phyloP scores from a whole-genome alignment of 2,797 vertebrate species.

The Danio kyathit region DNA sequence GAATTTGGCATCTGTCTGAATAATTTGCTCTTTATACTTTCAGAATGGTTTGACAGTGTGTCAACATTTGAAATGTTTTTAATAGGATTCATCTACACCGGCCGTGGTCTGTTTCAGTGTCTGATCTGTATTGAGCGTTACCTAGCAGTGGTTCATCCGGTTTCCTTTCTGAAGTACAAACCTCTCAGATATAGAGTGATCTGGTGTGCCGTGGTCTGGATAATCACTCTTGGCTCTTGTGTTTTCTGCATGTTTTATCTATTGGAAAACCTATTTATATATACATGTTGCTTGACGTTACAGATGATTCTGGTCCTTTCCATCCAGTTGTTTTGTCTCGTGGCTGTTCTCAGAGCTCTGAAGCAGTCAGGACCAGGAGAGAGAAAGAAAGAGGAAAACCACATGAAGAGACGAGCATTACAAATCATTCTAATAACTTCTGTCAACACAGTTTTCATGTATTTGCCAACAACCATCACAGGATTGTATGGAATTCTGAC shows the following conservation, averaged over 20 bases:
- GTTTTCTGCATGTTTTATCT: neutral
- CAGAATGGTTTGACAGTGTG: neutral
- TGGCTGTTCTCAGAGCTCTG: constrained; percentile 3
- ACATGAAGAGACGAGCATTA: constrained; percentile 63
- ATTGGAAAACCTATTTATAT: neutral
- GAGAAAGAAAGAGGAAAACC: neutral
- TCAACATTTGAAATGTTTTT: neutral
- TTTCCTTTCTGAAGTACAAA: constrained; percentile 20
- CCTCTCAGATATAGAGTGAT: constrained; percentile 14
- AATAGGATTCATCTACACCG: neutral
- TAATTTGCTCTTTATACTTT: neutral
- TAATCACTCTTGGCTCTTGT: neutral
- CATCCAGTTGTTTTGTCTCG: constrained; percentile 1
- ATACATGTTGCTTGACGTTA: neutral
- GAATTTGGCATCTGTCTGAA: neutral
- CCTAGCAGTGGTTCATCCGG: constrained; percentile 1
- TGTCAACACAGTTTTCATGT: constrained; percentile 32
- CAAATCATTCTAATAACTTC: constrained; percentile 59
- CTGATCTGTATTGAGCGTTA: neutral
- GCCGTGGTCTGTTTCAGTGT: neutral
- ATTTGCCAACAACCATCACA: neutral
- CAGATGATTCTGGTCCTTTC: neutral
- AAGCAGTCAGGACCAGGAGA: constrained; percentile 11
- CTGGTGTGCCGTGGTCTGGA: neutral
- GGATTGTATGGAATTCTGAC: neutral